Evolutionary conservation across 2,797 vertebrate genomes (phyloP).

Genomic region (Phataginus tricuspis): DNA sequence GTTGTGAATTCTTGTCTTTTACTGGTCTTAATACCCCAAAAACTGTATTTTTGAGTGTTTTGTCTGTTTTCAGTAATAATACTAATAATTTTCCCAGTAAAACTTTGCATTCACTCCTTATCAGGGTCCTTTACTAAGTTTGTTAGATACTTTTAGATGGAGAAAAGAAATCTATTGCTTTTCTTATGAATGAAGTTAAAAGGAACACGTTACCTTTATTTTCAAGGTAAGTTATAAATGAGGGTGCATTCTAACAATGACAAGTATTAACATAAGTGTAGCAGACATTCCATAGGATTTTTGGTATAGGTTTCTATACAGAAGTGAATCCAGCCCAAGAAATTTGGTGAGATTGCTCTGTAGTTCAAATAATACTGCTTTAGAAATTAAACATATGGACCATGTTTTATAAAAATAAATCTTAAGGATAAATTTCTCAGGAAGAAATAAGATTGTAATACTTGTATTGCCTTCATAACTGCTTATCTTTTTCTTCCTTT

Average conservation of each 20-base stretch:
- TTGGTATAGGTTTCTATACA: neutral
- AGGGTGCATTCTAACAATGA: no score
- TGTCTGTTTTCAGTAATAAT: no score
- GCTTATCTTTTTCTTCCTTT: neutral
- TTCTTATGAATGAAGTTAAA: no score
- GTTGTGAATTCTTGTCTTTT: neutral
- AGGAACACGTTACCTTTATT: no score
- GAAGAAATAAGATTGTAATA: neutral
- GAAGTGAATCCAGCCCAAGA: neutral
- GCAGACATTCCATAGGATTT: neutral
- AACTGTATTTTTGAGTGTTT: neutral
- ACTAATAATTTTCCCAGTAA: no score
- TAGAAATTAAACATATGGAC: neutral
- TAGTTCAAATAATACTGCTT: neutral
- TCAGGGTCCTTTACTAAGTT: no score
- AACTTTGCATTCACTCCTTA: no score
- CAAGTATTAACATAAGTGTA: no score
- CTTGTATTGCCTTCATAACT: neutral
- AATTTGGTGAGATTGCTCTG: neutral
- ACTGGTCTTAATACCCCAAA: neutral
- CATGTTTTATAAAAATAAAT: neutral
- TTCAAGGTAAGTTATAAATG: no score
- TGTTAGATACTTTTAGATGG: no score
- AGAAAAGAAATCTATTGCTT: no score
- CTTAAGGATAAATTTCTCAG: neutral